These are phyloP conservation scores for Drosophila helvetica DNA, from an alignment of 2,888 invertebrate species.

Conservation along the genomic window DNA sequence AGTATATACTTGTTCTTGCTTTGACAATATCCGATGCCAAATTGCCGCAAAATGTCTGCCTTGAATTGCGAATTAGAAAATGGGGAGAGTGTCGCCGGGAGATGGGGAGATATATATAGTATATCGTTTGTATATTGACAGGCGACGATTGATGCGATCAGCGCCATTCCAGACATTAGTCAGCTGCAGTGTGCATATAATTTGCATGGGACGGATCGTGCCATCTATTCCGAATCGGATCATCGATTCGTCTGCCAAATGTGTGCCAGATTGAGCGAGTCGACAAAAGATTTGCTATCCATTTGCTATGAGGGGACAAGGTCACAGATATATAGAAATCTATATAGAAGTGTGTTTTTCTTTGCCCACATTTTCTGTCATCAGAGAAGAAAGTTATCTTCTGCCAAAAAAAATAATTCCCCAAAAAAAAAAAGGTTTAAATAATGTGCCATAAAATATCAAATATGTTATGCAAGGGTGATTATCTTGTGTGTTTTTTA, in stretches of 20 bases:
- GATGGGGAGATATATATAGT: background rate
- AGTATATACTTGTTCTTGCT: conserved; percentile 17
- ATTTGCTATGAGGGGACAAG: conserved; percentile 34
- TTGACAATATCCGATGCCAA: conserved; percentile 45
- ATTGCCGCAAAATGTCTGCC: conserved; percentile 40
- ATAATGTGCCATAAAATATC: conserved; percentile 5
- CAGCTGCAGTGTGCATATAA: conserved; percentile 64
- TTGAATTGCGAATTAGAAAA: conserved; percentile 26
- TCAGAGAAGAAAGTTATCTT: conserved; percentile 24
- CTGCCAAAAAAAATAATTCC: background rate
- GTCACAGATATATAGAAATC: conserved; percentile 23
- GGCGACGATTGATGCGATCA: conserved; percentile 64
- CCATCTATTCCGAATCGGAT: conserved; percentile 45
- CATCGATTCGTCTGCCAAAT: conserved; percentile 66
- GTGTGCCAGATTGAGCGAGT: conserved; percentile 64
- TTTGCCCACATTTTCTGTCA: conserved; percentile 23
- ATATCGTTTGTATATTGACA: conserved; percentile 26
- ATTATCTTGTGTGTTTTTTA: conserved; percentile 40
- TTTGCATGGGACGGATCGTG: conserved; percentile 44
- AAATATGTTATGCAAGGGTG: conserved; percentile 32
- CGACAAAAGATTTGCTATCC: conserved; percentile 38
- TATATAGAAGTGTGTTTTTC: conserved; percentile 18
- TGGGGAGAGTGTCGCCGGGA: conserved; percentile 1
- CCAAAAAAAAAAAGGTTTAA: conserved; percentile 7
- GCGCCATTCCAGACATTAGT: conserved; percentile 57